These are phyloP conservation scores for Urocolius indicus DNA, from an alignment of 2,113 vertebrate genomes.

Conservation along the genomic window DNA sequence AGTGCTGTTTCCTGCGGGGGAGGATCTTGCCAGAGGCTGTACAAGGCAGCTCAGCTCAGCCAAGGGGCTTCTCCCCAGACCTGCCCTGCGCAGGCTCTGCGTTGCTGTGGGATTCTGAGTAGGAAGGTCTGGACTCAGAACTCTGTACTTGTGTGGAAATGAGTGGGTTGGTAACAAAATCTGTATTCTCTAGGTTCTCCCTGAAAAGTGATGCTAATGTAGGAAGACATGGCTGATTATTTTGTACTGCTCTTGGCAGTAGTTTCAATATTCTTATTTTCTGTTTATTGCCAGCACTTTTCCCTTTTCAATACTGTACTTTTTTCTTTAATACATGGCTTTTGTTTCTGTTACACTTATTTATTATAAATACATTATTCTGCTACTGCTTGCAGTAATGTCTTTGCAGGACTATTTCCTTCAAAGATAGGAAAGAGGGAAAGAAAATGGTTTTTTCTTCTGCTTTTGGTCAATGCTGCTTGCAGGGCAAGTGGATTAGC, in stretches of 20 bases:
- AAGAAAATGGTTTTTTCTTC: background rate
- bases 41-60: background rate
- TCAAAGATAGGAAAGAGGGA: background rate
- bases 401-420: background rate
- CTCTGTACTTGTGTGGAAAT: background rate
- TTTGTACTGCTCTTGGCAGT: background rate
- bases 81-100: background rate
- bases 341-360: background rate
- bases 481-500: accelerated
- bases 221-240: background rate
- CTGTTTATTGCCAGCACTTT: slow-evolving; percentile 4
- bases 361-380: background rate
- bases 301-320: background rate
- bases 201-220: background rate
- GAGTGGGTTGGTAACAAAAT: background rate
- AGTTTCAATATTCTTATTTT: slow-evolving; percentile 15
- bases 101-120: no score
- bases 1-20: background rate
- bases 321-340: background rate
- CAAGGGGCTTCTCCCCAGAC: background rate
- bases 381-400: background rate
- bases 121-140: background rate
- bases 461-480: background rate
- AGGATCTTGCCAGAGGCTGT: no score
- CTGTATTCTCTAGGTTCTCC: background rate